Conservation (phyloP, 2,797 vertebrate genomes). For the Ceyx erithaca region DNA sequence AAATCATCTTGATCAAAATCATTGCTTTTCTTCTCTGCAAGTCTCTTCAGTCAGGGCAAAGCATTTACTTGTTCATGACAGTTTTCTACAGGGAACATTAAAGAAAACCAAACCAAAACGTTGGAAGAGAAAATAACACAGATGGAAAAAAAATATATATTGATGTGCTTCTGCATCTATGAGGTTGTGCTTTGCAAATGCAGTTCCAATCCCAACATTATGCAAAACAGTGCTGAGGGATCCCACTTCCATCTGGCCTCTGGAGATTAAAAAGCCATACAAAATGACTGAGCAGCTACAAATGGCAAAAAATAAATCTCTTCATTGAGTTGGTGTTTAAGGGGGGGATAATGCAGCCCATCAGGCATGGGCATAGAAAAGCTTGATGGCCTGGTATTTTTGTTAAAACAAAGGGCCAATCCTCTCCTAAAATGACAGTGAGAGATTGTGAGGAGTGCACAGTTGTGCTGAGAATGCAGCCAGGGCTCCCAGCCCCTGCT, state of each 20-base stretch:
- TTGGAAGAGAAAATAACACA: neutral
- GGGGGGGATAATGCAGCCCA: neutral
- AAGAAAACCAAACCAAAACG: neutral
- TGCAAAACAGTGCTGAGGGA: constrained; percentile 2
- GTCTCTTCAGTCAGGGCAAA: neutral
- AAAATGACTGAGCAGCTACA: neutral
- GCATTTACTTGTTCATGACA: neutral
- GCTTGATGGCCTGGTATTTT: neutral
- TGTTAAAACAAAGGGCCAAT: constrained; percentile 1
- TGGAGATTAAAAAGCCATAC: constrained; percentile 39
- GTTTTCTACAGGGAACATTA: neutral
- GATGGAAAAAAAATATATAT: neutral
- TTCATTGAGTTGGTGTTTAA: neutral
- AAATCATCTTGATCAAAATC: neutral
- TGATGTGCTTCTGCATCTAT: neutral
- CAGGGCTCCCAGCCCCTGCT: accelerated
- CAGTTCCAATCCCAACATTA: neutral
- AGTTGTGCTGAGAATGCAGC: neutral
- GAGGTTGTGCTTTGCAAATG: neutral
- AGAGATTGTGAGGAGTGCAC: neutral
- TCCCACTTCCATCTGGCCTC: constrained; percentile 37
- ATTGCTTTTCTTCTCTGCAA: neutral
- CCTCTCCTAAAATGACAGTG: neutral
- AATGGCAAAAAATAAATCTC: neutral
- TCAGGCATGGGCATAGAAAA: neutral